phyloP scores from a whole-genome alignment of 1,140 invertebrate genomes.

The Odontomachus brunneus region DNA sequence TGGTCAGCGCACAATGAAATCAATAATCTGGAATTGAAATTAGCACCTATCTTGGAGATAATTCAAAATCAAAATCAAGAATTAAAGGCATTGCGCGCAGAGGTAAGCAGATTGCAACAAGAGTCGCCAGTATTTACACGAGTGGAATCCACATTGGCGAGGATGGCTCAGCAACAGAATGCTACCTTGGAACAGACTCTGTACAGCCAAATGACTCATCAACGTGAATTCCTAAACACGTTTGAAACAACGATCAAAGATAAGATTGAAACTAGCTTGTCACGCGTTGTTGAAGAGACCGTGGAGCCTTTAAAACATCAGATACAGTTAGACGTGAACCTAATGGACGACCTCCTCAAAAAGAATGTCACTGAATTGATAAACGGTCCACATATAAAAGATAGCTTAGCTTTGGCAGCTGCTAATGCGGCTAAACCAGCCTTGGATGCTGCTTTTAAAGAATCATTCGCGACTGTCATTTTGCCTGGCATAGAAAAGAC shows the following conservation, averaged over 20 bases:
- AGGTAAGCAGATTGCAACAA: conserved; percentile 81
- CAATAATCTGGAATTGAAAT: conserved; percentile 75
- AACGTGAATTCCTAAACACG: conserved; percentile 85
- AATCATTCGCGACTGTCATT: conserved; percentile 90
- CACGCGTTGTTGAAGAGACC: conserved; percentile 86
- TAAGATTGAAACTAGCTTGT: conserved; percentile 89
- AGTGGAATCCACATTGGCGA: conserved; percentile 78
- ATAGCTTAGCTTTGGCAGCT: conserved; percentile 89
- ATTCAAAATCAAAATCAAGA: conserved; percentile 80
- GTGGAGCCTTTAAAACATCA: conserved; percentile 91
- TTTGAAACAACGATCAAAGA: conserved; percentile 89
- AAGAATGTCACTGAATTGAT: conserved; percentile 93
- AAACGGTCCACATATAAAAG: conserved; percentile 90
- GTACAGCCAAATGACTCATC: conserved; percentile 82
- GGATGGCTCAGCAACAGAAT: conserved; percentile 81
- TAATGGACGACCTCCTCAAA: conserved; percentile 91
- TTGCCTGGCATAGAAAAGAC: conserved; percentile 94
- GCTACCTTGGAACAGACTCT: conserved; percentile 84
- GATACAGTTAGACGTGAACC: conserved; percentile 89
- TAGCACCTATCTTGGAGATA: conserved; percentile 77
- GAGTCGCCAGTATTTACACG: conserved; percentile 78
- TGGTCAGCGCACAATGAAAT: conserved; percentile 71
- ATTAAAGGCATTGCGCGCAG: conserved; percentile 77
- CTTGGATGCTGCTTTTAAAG: conserved; percentile 90
- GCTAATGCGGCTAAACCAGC: conserved; percentile 88